Base-by-base conservation (phyloP, 2,113 vertebrate species). In the Calidris pugnax region DNA sequence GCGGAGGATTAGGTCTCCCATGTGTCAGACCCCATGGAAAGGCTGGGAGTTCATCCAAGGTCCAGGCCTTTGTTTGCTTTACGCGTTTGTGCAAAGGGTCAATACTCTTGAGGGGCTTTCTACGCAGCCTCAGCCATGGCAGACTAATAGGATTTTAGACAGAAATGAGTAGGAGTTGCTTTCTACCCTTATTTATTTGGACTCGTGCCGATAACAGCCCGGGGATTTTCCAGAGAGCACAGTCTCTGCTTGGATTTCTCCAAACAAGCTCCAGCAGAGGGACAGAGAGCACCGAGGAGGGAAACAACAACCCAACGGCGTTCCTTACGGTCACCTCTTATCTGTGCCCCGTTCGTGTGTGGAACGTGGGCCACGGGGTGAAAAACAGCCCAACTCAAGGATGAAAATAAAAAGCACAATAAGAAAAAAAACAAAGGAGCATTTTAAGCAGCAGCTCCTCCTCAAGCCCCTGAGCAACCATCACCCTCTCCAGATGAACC, bases 181-280 rank as follows among this genome's bases (percentile, higher is more conserved):
- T 87, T 93, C 76, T 75, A 35, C 84, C 79, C 85, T 4, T 82
- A 64, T 79, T 96, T 95, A 48, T 87, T 95, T 95, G 94, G 79
- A 85, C 64, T 78, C 48, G 39, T 0, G 69, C 86, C 9, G 14
- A 26, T 68, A 91, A 72, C 62, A 85, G 81, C 69, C 56, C 10
- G 8, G 79, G 78, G 85, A 79, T 93, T 96, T 95, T 97, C 91
- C 93, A 95, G 85, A 27, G 37, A 20, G 89, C 37, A 28, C 22
- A 21, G 35, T 8, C 80, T 59, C 84, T 79, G 76, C 77, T 90
- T 3, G 1, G 27, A 45, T 73, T 30, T 74, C 85, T 91, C 72
- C 85, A 71, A 64, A 67, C 39, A 45, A 90, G 21, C 47, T 35
- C 0, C 0, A 78, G 83, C 32, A 78, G 73, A 84, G 1, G 7